Conservation (phyloP, 2,797 vertebrate species). For the Antrozous pallidus region DNA sequence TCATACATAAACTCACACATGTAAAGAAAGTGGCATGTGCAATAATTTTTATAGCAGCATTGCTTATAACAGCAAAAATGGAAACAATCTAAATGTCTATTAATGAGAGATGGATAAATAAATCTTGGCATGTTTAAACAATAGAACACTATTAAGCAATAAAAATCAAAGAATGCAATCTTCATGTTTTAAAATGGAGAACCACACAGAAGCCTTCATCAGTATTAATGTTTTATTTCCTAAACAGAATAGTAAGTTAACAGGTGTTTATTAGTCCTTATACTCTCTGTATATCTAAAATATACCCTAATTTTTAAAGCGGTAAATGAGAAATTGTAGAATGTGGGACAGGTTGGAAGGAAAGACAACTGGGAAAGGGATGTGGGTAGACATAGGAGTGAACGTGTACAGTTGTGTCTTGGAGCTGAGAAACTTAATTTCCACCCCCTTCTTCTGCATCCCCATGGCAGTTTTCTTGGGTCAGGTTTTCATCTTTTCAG, state of each 20-base stretch:
- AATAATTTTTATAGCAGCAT: neutral
- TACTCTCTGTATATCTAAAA: neutral
- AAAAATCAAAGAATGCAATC: conserved; percentile 24
- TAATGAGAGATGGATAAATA: neutral
- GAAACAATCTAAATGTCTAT: neutral
- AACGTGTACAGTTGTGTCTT: neutral
- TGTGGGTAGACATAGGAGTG: neutral
- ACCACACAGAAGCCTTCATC: neutral
- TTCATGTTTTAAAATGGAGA: neutral
- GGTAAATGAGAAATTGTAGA: neutral
- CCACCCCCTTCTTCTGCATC: neutral
- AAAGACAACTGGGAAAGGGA: neutral
- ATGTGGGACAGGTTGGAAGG: neutral
- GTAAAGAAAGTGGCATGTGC: neutral
- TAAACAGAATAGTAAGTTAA: neutral
- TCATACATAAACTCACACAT: neutral
- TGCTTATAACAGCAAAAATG: neutral
- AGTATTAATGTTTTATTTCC: neutral
- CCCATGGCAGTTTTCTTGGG: neutral
- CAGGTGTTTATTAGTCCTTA: neutral
- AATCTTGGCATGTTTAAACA: neutral
- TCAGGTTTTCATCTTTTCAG: neutral
- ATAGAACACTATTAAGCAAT: neutral
- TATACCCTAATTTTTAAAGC: conserved; percentile 14
- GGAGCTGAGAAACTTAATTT: neutral